Percentiles rank a stretch among this genome's conserved stretches.
Conservation (phyloP, 2,797 vertebrate genomes). For the Microchirus variegatus region DNA sequence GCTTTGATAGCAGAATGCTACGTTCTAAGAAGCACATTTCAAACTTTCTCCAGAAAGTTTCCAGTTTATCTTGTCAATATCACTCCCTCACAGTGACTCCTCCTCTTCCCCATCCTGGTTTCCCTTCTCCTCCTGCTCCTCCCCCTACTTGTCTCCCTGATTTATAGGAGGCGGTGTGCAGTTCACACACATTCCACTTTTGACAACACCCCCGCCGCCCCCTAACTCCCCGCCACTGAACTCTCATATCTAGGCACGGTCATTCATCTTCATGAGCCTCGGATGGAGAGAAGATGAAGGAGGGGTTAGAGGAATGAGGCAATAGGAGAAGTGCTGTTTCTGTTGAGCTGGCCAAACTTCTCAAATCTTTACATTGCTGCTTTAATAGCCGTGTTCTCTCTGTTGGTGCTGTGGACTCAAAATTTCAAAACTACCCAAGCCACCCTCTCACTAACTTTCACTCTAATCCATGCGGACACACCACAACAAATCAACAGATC, state of each 20-base stretch:
- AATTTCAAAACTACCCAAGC: slow-evolving; percentile 60
- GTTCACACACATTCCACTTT: slow-evolving; percentile 80
- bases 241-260: slow-evolving; percentile 65
- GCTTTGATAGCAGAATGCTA: no score
- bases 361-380: slow-evolving; percentile 22
- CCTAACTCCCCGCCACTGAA: slow-evolving; percentile 48
- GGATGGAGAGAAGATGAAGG: slow-evolving; percentile 38
- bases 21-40: neutral
- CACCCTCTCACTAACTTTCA: slow-evolving; percentile 47
- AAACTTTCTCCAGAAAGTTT: slow-evolving; percentile 5
- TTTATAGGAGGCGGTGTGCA: slow-evolving; percentile 74
- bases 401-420: slow-evolving; percentile 39
- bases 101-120: slow-evolving; percentile 33
- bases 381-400: slow-evolving; percentile 33
- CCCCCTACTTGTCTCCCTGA: slow-evolving; percentile 70
- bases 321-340: slow-evolving; percentile 63
- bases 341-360: slow-evolving; percentile 45
- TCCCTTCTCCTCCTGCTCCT: slow-evolving; percentile 48
- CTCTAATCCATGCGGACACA: slow-evolving; percentile 50
- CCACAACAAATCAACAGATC: slow-evolving; percentile 67
- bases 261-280: slow-evolving; percentile 72
- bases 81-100: slow-evolving; percentile 46
- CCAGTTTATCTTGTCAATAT: slow-evolving; percentile 63
- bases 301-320: slow-evolving; percentile 48
- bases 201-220: slow-evolving; percentile 41